Evolutionary conservation across 2,797 vertebrate species (phyloP).

Genomic region (Salarias fasciatus): DNA sequence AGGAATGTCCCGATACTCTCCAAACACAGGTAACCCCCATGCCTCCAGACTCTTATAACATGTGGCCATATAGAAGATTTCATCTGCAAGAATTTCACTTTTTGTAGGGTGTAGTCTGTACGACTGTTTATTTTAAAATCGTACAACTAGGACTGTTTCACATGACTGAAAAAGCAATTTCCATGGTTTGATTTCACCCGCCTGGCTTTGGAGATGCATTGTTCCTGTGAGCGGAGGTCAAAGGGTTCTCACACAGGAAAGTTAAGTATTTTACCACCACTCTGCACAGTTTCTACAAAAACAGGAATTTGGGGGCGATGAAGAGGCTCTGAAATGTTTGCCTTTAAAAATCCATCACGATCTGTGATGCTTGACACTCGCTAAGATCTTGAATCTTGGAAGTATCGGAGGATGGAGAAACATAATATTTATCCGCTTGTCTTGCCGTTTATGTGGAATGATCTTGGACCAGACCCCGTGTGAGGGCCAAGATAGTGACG

Average conservation of each 20-base stretch:
- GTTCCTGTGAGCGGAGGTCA: conserved; percentile 20
- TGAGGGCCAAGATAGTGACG: conserved; percentile 47
- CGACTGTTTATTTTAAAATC: no score
- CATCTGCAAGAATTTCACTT: no score
- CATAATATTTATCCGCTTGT: conserved; percentile 52
- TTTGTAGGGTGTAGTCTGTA: no score
- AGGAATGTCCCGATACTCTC: conserved; percentile 20
- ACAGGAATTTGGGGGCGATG: conserved; percentile 2
- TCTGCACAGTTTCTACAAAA: conserved; percentile 9
- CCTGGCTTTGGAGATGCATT: conserved; percentile 13
- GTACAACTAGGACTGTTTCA: neutral
- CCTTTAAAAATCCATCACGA: conserved; percentile 25
- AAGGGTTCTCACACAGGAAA: no score
- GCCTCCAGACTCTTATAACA: conserved; percentile 11
- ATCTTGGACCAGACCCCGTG: conserved; percentile 33
- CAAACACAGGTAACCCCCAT: conserved; percentile 5
- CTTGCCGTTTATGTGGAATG: conserved; percentile 50
- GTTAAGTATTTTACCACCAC: no score
- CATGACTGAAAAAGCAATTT: conserved; percentile 10
- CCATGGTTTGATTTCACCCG: conserved; percentile 16
- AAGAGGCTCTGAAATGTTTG: neutral
- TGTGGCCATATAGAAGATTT: neutral
- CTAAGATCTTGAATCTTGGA: conserved; percentile 19
- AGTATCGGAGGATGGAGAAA: conserved; percentile 18
- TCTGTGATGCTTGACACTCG: conserved; percentile 3